These are phyloP conservation scores for Eristalis arbustorum DNA, from an alignment of 2,888 invertebrate genomes.

Conservation along the genomic window DNA sequence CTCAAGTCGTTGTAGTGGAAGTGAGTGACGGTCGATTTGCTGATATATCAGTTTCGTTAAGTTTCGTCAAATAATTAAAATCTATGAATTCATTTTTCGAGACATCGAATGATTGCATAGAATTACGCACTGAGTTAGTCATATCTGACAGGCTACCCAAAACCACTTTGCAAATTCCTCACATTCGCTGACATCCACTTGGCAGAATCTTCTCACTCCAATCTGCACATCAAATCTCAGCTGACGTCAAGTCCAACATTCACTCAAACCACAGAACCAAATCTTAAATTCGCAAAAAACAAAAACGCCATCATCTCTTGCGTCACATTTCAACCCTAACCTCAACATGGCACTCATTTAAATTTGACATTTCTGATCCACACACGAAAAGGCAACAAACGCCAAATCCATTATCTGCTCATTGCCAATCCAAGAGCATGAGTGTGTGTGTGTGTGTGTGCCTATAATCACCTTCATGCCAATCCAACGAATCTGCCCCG, in stretches of 20 bases:
- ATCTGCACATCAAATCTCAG: neutral
- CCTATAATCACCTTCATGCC: constrained; percentile 33
- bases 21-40: too few species aligned
- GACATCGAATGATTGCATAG: too few species aligned
- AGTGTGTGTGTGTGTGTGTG: neutral
- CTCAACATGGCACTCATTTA: constrained; percentile 39
- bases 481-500: constrained; percentile 47
- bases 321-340: constrained; percentile 17
- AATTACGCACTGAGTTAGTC: too few species aligned
- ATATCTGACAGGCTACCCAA: too few species aligned
- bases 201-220: too few species aligned
- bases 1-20: too few species aligned
- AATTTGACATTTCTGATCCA: constrained; percentile 62
- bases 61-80: too few species aligned
- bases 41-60: too few species aligned
- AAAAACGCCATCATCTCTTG: constrained; percentile 5
- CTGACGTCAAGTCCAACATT: neutral
- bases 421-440: constrained; percentile 25
- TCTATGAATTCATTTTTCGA: too few species aligned
- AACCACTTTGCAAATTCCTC: too few species aligned
- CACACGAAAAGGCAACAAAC: constrained; percentile 33
- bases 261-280: neutral
- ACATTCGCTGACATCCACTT: too few species aligned
- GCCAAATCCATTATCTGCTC: constrained; percentile 47
- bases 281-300: constrained; percentile 9